A percentile compares a stretch with the other conserved stretches of the same genome.
phyloP scores from a whole-genome alignment of 1,140 invertebrate species.

The Triops longicaudatus region DNA sequence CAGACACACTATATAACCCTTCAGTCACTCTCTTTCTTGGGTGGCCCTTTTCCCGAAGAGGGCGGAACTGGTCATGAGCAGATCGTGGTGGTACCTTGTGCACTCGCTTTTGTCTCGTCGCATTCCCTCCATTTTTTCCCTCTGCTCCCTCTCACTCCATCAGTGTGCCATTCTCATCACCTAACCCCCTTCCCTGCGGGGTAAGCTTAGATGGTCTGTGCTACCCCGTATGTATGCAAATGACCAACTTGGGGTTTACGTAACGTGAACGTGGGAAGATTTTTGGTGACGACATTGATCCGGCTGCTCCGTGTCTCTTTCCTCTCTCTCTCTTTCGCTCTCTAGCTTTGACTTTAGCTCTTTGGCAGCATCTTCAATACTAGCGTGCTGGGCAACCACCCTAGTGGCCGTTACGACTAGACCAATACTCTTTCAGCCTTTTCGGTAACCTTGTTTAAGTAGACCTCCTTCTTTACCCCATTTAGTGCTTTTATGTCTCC shows the following conservation, averaged over 20 bases:
- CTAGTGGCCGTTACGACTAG: neutral
- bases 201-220: neutral
- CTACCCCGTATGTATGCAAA: neutral
- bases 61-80: neutral
- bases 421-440: too few species aligned
- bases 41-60: neutral
- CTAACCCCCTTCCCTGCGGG: too few species aligned
- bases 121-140: neutral
- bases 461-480: neutral
- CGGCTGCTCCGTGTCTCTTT: neutral
- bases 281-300: neutral
- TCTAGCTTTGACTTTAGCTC: neutral
- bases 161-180: too few species aligned
- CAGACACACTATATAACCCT: neutral
- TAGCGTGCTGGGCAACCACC: neutral
- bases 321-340: neutral
- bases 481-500: neutral
- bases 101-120: neutral
- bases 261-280: neutral
- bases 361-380: neutral
- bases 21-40: neutral
- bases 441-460: too few species aligned
- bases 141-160: neutral
- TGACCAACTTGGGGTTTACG: neutral
- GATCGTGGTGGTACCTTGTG: neutral